Evolutionary conservation across 2,797 vertebrate genomes (phyloP).

Genomic region (Acanthiza pusilla): DNA sequence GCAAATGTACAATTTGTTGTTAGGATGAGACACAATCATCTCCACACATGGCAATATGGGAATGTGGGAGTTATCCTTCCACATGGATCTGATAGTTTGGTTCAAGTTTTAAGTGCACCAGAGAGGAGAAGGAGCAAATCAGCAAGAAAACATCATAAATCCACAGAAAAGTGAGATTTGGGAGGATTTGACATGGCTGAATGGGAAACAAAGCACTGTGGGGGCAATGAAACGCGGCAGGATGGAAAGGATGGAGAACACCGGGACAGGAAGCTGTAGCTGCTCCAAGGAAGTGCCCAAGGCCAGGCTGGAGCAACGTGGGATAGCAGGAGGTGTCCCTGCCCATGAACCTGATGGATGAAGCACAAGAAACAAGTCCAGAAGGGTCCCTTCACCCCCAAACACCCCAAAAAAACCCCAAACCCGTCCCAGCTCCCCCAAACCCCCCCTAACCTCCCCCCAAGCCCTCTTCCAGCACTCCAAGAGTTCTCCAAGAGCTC

Average conservation of each 20-base stretch:
- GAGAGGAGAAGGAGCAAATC: neutral
- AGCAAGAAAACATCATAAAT: neutral
- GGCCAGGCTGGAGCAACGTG: neutral
- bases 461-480: neutral
- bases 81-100: neutral
- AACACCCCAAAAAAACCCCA: no score
- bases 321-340: no score
- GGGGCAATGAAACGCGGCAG: neutral
- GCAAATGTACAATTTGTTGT: neutral
- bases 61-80: neutral
- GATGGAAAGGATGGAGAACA: no score
- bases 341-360: neutral
- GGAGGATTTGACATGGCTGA: neutral
- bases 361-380: neutral
- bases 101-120: neutral
- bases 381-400: neutral
- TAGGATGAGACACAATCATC: neutral
- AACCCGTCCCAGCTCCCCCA: no score
- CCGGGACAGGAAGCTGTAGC: no score
- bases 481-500: neutral
- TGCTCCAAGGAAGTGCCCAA: neutral
- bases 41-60: neutral
- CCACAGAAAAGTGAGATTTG: neutral
- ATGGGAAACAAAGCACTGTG: neutral
- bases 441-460: no score